phyloP scores from a whole-genome alignment of 2,797 vertebrate species.

The Neopelma chrysocephalum region DNA sequence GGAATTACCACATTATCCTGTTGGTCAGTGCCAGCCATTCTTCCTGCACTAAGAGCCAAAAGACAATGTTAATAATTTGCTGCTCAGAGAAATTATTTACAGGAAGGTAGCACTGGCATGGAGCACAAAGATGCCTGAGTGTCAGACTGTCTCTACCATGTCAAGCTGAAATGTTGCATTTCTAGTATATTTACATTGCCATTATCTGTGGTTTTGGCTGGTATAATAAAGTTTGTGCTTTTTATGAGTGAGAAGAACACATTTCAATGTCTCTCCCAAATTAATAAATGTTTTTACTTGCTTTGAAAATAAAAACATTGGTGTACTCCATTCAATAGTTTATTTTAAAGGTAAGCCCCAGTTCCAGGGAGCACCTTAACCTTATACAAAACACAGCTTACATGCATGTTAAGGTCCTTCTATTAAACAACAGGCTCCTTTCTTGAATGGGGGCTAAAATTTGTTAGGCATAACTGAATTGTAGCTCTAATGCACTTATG shows the following conservation, averaged over 20 bases:
- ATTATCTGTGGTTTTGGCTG: neutral
- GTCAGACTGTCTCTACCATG: neutral
- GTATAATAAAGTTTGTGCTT: neutral
- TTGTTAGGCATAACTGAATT: neutral
- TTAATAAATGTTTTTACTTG: neutral
- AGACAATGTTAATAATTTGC: neutral
- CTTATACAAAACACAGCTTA: neutral
- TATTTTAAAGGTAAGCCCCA: neutral
- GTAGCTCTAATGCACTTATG: neutral
- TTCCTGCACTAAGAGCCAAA: neutral
- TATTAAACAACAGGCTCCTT: neutral
- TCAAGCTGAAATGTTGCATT: neutral
- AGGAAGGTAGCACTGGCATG: neutral
- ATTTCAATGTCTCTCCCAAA: neutral
- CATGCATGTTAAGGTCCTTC: neutral
- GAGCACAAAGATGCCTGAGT: neutral
- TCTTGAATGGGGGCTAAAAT: neutral
- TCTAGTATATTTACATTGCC: neutral
- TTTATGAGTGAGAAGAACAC: neutral
- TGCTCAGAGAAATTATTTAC: neutral
- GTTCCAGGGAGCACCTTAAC: neutral
- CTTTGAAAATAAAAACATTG: neutral
- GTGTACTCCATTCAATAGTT: neutral
- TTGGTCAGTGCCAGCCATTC: neutral
- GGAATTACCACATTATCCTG: neutral